phyloP scores from a whole-genome alignment of 2,113 vertebrate genomes.

The Acrocephalus arundinaceus region DNA sequence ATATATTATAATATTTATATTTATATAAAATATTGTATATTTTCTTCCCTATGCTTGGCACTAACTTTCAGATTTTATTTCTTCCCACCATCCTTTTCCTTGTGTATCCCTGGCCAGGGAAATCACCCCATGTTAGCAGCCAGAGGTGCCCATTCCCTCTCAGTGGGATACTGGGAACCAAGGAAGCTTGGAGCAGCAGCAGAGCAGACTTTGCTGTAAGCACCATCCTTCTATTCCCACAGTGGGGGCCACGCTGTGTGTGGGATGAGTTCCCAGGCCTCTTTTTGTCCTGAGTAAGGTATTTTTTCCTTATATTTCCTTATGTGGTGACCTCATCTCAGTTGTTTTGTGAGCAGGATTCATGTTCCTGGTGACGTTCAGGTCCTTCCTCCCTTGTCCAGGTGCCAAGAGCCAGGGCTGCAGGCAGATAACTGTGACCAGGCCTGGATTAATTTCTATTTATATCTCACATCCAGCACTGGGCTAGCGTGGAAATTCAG shows the following conservation, averaged over 20 bases:
- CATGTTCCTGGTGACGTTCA: rapidly evolving
- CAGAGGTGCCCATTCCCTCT: neutral
- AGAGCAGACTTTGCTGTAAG: neutral
- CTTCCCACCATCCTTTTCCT: neutral
- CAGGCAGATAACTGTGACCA: neutral
- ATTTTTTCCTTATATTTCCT: neutral
- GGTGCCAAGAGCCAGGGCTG: neutral
- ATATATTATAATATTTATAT: too few relatives aligned
- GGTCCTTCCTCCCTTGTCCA: neutral
- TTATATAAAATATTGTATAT: neutral
- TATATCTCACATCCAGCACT: neutral
- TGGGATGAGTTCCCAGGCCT: neutral
- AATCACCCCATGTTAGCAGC: neutral
- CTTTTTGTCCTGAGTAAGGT: neutral
- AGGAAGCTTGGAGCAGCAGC: neutral
- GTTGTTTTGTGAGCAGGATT: neutral
- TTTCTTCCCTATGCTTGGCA: neutral
- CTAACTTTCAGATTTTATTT: neutral
- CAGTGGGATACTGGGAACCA: neutral
- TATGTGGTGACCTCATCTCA: neutral
- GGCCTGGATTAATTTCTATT: neutral
- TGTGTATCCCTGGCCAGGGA: neutral
- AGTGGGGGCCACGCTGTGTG: neutral
- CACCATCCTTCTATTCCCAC: neutral
- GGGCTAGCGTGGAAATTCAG: neutral